Conservation (phyloP, 2,888 invertebrate species). For the Panzeria rudis region DNA sequence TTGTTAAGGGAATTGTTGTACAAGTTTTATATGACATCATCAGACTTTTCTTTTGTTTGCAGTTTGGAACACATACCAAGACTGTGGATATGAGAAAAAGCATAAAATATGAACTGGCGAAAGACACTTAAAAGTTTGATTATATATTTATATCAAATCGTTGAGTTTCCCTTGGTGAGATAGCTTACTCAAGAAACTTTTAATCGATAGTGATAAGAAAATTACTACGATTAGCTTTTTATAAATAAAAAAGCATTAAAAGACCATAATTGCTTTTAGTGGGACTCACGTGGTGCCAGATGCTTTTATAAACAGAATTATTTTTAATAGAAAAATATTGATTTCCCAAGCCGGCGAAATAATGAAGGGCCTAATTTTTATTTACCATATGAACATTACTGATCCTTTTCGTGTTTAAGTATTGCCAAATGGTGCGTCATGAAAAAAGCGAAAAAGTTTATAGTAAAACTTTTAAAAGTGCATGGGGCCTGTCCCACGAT, state of each 20-base stretch:
- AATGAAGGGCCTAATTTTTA: no score
- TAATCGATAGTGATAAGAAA: neutral
- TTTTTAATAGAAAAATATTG: no score
- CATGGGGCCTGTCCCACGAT: no score
- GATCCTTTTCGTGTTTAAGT: no score
- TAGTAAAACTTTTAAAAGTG: neutral
- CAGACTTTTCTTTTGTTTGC: conserved; percentile 60
- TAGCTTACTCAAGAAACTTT: neutral
- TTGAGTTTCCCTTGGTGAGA: conserved; percentile 7
- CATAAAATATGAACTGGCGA: conserved; percentile 59
- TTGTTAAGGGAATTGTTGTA: conserved; percentile 16
- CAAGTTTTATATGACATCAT: conserved; percentile 20
- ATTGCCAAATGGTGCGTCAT: no score
- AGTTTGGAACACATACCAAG: conserved; percentile 64
- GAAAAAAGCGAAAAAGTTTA: neutral
- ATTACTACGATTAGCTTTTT: neutral
- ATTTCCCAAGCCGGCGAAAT: no score
- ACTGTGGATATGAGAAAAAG: conserved; percentile 54
- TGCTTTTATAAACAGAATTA: neutral
- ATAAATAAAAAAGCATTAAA: neutral
- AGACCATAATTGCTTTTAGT: neutral
- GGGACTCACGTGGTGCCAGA: neutral
- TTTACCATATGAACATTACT: no score
- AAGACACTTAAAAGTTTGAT: neutral
- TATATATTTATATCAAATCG: neutral